Conservation (phyloP, 1,140 invertebrate species). For the Drosophila sulfurigaster region DNA sequence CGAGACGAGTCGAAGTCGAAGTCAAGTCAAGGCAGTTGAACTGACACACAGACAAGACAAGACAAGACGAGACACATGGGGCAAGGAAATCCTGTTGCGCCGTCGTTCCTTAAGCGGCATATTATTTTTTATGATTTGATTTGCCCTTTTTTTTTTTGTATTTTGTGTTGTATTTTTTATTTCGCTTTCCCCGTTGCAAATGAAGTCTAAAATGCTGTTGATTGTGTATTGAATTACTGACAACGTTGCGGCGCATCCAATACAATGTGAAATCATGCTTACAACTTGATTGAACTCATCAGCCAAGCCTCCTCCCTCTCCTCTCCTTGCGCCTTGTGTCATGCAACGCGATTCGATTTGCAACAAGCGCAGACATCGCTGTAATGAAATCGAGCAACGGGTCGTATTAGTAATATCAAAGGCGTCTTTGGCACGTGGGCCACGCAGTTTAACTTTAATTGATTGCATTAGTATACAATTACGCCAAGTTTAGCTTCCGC, state of each 20-base stretch:
- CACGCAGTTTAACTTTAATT: constrained; percentile 65
- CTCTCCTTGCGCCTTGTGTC: neutral
- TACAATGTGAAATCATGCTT: constrained; percentile 78
- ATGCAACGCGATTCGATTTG: constrained; percentile 49
- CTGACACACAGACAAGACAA: too few species aligned
- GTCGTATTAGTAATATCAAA: constrained; percentile 40
- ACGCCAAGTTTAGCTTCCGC: constrained; percentile 32
- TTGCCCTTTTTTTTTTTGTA: constrained; percentile 57
- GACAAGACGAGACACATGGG: constrained; percentile 29
- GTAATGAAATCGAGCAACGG: constrained; percentile 19
- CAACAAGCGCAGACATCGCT: constrained; percentile 8
- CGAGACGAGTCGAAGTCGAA: neutral
- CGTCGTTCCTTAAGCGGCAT: constrained; percentile 56
- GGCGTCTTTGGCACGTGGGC: constrained; percentile 56
- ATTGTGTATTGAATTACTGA: constrained; percentile 79
- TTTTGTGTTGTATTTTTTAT: too few species aligned
- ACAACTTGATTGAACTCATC: constrained; percentile 82
- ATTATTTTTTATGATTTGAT: constrained; percentile 82
- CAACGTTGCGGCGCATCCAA: constrained; percentile 62
- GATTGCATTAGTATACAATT: constrained; percentile 77
- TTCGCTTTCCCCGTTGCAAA: constrained; percentile 47
- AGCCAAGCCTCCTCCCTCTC: constrained; percentile 30
- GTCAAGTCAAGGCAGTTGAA: constrained; percentile 3
- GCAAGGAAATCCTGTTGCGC: constrained; percentile 71
- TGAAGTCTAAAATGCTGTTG: constrained; percentile 79